Evolutionary conservation across 1,140 invertebrate species (phyloP).

Genomic region (Pararge aegeria): DNA sequence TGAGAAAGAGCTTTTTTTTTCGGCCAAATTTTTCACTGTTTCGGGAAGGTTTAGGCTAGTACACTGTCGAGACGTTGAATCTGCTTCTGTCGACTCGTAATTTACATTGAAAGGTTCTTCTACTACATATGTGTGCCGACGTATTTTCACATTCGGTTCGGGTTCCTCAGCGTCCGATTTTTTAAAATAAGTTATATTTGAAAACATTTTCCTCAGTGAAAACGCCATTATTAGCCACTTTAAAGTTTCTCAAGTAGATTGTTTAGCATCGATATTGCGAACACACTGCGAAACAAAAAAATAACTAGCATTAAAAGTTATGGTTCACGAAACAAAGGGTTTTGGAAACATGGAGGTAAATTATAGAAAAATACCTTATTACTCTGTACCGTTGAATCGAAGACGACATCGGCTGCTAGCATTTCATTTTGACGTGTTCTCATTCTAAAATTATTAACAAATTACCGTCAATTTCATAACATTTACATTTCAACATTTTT

Average conservation of each 20-base stretch:
- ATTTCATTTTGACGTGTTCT: background rate
- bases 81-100: constrained; percentile 47
- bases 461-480: background rate
- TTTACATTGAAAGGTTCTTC: constrained; percentile 30
- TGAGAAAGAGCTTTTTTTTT: constrained; percentile 59
- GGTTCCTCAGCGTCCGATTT: constrained; percentile 42
- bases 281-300: background rate
- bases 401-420: background rate
- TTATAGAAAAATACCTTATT: background rate
- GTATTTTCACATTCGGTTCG: constrained; percentile 17
- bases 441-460: background rate
- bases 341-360: background rate
- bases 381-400: background rate
- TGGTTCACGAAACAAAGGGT: background rate
- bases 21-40: constrained; percentile 45
- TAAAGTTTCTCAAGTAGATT: background rate
- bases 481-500: background rate
- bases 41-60: constrained; percentile 51
- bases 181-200: constrained; percentile 67
- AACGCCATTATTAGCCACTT: constrained; percentile 53
- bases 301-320: background rate
- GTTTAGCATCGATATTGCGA: background rate
- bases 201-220: constrained; percentile 63
- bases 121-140: constrained; percentile 23
- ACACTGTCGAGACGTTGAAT: constrained; percentile 51